Base-by-base conservation (phyloP, 1,140 invertebrate species). In the Saccostrea cuccullata region DNA sequence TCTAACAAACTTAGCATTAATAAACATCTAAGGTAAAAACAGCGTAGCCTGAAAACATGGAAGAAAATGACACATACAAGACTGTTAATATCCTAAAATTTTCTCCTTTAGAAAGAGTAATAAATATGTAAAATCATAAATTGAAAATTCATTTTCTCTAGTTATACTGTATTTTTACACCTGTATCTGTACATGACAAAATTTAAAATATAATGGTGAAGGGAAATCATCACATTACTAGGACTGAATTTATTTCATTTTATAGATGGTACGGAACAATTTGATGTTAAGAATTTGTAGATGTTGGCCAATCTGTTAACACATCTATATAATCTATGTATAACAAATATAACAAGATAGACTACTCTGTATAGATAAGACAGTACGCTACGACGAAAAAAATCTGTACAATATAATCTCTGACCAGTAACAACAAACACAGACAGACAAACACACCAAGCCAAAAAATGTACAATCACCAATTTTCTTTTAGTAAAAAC, bases 331-430 rank as follows among this genome's bases (percentile, higher is more conserved):
- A 77, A 77, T 77, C 70, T 77, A 77, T 77, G 70, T 6, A 77
- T 77, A 77, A 77, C 70, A 77, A 77, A 30, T 36, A 77, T 77
- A 77, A 77, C 70, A 77, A 30, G 70, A 77, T 77, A 77, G 70
- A 77, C 70, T 77, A 77, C 70, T 77, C 70, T 36, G 30, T 77
- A 77, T 77, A 77, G 70, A 77, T 77, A 77, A 77, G 70, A 77
- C 70, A 77, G 23, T 26, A 77, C 70, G 36, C 70, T 77, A 77
- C 70, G 26, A 77, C 70, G 36, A n/a, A 20, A 64, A 77, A 36
- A 77, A 36, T 77, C 26, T 77, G 70, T 77, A 77, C 70, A 77
- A 77, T 77, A 77, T 77, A 77, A 77, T 77, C 70, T 77, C 70
- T 77, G 70, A 77, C 30, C 26, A 77, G 23, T 36, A 77, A 36